These are phyloP conservation scores for Neocrepidodera transversa DNA, from an alignment of 2,888 invertebrate genomes.

Conservation along the genomic window DNA sequence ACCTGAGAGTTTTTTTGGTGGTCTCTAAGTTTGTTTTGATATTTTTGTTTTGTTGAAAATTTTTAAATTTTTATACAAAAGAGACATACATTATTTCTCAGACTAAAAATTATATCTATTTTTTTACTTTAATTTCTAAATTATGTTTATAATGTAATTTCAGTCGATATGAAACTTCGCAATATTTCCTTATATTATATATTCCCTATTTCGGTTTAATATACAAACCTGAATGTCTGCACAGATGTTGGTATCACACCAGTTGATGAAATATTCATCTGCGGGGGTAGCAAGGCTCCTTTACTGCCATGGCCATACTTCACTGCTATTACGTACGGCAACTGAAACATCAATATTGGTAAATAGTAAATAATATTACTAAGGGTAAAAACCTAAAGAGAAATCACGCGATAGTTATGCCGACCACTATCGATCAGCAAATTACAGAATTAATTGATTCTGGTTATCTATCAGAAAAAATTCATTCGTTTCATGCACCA, in stretches of 20 bases:
- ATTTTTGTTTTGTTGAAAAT: too few species aligned
- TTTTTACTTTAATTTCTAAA: too few species aligned
- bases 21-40: too few species aligned
- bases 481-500: too few species aligned
- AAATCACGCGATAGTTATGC: conserved; percentile 14
- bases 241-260: conserved; percentile 81
- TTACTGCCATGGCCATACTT: conserved; percentile 72
- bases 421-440: not conserved
- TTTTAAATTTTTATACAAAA: too few species aligned
- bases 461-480: too few species aligned
- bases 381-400: conserved; percentile 8
- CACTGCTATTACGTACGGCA: conserved; percentile 79
- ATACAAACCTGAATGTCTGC: conserved; percentile 73
- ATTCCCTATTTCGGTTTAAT: conserved; percentile 25
- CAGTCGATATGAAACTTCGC: conserved; percentile 16
- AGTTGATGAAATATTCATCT: conserved; percentile 81
- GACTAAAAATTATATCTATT: too few species aligned
- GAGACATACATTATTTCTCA: too few species aligned
- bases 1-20: too few species aligned
- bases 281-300: conserved; percentile 79
- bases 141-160: too few species aligned
- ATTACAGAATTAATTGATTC: not conserved
- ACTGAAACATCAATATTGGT: conserved; percentile 60
- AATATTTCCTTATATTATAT: conserved; percentile 23
- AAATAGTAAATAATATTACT: conserved; percentile 15